These are phyloP conservation scores for Varecia variegata DNA, from an alignment of 2,797 vertebrate genomes.

Conservation along the genomic window DNA sequence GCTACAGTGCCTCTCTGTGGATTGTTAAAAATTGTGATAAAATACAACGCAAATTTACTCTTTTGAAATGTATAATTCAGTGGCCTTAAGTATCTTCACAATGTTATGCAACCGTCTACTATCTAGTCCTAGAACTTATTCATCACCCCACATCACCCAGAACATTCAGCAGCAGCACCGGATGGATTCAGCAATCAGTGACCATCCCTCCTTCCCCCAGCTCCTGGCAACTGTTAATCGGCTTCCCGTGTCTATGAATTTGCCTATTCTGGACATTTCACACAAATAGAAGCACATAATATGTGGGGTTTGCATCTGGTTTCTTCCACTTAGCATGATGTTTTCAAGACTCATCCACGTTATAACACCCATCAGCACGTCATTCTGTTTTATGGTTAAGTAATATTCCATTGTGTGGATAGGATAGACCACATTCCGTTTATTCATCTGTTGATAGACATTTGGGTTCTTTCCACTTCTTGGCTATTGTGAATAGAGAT, in stretches of 20 bases:
- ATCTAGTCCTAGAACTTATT: neutral
- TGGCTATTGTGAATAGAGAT: neutral
- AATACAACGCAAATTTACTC: neutral
- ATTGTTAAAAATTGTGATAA: neutral
- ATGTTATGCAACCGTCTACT: no score
- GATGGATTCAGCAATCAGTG: neutral
- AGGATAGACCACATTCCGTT: no score
- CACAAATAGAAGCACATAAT: neutral
- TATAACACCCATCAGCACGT: neutral
- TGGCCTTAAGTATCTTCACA: neutral
- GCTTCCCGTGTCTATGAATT: neutral
- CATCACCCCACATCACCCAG: neutral
- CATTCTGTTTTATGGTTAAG: neutral
- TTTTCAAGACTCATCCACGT: neutral
- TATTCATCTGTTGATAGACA: neutral
- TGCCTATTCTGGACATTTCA: neutral
- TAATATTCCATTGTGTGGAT: neutral
- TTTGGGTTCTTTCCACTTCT: neutral
- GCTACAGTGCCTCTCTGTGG: neutral
- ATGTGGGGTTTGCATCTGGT: neutral
- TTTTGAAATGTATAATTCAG: neutral
- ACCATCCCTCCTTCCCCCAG: neutral
- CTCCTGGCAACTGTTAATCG: neutral
- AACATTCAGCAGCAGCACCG: neutral
- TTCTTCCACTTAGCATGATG: neutral